Base-by-base conservation (phyloP, 2,113 vertebrate species). In the Cavia porcellus region DNA sequence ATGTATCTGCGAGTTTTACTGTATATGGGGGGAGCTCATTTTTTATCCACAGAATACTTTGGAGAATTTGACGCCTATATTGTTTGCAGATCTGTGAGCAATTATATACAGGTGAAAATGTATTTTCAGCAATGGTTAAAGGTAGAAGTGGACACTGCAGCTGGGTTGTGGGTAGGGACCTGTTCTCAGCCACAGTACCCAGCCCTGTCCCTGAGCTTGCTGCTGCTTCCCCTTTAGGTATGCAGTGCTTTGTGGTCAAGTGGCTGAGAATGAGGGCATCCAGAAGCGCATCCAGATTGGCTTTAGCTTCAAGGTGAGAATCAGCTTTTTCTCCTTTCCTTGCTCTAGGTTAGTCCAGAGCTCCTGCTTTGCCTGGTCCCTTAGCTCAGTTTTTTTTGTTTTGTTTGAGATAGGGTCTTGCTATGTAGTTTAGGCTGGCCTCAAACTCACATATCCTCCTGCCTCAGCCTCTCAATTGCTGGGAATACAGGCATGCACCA, bases 301-400 rank as follows among this genome's bases (percentile, higher is more conserved):
- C 0, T 98, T 98, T 57, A 62, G 97, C 35, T 99, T 99, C 70
- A 99, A 99, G 99, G 99, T 99, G 97, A 98, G 98, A 93, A 89
- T 24, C 0, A 70, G 50, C 68, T 92, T 92, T 57, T 57, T 15
- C 14, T 79, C 55, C 77, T 90, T 45, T 47, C 89, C 77, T 30
- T 59, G 66, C 75, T 64, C 90, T 86, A 75, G 52, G 42, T 82
- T 86, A 66, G 7, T 20, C n/a, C 42, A 32, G 7, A 19, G 24
- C 59, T 47, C 50, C 10, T 61, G 68, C 94, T 93, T 32, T 79
- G 52, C 55, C 61, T 30, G 50, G 35, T 70, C 19, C 66, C 66
- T n/a, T 70, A n/a, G 35, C 66, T 70, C 66, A n/a, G 7, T 13
- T n/a, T 70, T 70, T n/a, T 32, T 68, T 68, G 12, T 70, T n/a